Evolutionary conservation across 2,888 invertebrate species (phyloP), one percentile per base, ranked within the genome.

Genomic region (Charanyca ferruginea): DNA sequence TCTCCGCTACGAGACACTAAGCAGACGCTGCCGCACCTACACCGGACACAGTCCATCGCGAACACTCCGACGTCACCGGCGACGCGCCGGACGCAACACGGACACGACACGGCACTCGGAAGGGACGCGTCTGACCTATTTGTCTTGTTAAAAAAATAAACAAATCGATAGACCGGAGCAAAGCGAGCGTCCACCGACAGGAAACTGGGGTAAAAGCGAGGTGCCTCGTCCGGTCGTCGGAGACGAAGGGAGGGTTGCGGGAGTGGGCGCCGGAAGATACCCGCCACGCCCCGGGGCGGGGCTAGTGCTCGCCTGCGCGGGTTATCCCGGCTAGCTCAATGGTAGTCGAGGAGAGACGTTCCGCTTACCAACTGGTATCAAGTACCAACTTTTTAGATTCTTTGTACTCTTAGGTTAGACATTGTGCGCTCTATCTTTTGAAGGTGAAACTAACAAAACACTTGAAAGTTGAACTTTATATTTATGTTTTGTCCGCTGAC

Each of bases 191-290:
- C 90, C 92, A 90, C 89, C 93, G 93, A 94, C 94, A 94, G 95
- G 95, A 95, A 95, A 88, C 94, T 89, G 90, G 91, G 91, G 95
- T 95, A 95, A 95, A 94, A 94, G 94, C 91, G 92, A 93, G 89
- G 88, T 86, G 88, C 86, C 84, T 78, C 88, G 89, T 89, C 89
- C 90, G 89, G 89, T 88, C 87, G 86, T 66, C 45, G 80, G 79
- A 83, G 84, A 83, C 76, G 81, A 60, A 82, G 83, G 61, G 70
- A 77, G 75, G 76, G 82, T 58, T 71, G 75, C 73, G 77, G 80
- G 72, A 77, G 83, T 80, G 82, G 77, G 69, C 55, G 73, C 73
- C 73, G 79, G 73, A 71, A 72, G 66, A 68, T 65, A 68, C 66
- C 48, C 44, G 81, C 88, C 87, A 85, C 89, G 89, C 90, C 90